These are phyloP conservation scores for Coendou prehensilis DNA, from an alignment of 2,797 vertebrate genomes.

Conservation along the genomic window DNA sequence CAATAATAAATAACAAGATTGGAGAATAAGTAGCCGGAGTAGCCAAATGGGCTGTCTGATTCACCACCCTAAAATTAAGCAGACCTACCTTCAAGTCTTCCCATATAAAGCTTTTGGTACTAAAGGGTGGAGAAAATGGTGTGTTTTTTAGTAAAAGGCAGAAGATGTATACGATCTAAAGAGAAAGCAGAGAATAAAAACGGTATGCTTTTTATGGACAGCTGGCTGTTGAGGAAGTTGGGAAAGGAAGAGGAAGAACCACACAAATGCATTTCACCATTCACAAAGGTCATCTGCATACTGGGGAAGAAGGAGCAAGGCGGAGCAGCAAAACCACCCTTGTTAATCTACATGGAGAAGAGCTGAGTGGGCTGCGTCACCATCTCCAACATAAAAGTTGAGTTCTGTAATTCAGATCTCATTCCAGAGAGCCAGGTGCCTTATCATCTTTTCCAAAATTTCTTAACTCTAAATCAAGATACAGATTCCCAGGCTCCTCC, in stretches of 20 bases:
- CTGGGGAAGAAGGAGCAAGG: not conserved
- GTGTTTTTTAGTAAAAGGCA: not conserved
- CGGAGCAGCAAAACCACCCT: not conserved
- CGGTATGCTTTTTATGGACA: not conserved
- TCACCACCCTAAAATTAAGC: not conserved
- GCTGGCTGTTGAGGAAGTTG: not conserved
- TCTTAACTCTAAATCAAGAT: not conserved
- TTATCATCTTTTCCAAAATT: not conserved
- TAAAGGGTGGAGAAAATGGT: not conserved
- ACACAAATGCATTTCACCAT: not conserved
- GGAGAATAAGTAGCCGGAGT: not conserved
- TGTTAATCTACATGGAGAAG: not conserved
- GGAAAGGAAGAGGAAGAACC: not conserved
- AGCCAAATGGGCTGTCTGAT: not conserved
- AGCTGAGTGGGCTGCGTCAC: not conserved
- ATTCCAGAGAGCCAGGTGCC: not conserved
- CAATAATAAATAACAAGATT: slow-evolving; percentile 37
- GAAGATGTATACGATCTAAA: not conserved
- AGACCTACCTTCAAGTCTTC: not conserved
- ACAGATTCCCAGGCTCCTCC: not conserved
- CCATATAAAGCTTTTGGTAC: not conserved
- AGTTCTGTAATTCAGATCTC: not conserved
- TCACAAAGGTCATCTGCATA: accelerated
- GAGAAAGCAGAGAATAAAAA: not conserved
- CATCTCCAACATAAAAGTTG: not conserved